phyloP scores from a whole-genome alignment of 2,888 invertebrate species.

The Axea sp. region DNA sequence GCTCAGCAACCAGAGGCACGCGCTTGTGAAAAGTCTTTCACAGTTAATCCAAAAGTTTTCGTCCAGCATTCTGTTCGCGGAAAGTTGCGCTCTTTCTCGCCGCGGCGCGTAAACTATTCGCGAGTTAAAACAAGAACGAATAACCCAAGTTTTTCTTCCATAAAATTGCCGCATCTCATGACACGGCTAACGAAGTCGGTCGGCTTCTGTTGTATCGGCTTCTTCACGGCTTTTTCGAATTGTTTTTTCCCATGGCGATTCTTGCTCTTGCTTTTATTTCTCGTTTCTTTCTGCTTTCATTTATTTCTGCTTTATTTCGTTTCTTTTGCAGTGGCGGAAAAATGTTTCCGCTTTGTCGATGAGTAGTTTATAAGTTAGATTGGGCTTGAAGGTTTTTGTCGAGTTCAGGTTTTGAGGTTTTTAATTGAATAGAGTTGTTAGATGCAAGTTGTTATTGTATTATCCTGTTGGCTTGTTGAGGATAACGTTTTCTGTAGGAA shows the following conservation, averaged over 20 bases:
- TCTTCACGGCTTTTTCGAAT: constrained; percentile 26
- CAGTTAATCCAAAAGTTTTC: constrained; percentile 60
- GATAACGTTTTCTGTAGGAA: neutral
- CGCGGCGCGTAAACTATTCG: constrained; percentile 64
- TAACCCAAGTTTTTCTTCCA: constrained; percentile 64
- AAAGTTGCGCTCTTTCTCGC: constrained; percentile 49
- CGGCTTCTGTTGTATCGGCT: constrained; percentile 24
- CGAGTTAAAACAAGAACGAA: constrained; percentile 64
- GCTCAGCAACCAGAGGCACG: constrained; percentile 12
- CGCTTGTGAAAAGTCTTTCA: constrained; percentile 48
- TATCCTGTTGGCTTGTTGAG: constrained; percentile 3
- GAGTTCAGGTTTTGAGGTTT: constrained; percentile 20
- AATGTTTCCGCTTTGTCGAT: constrained; percentile 36
- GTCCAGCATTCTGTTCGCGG: constrained; percentile 46
- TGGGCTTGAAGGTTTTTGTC: constrained; percentile 17
- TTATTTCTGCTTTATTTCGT: neutral
- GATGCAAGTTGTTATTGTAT: constrained; percentile 36
- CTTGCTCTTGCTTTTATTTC: constrained; percentile 1
- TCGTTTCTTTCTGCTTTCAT: neutral
- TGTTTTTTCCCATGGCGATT: constrained; percentile 22
- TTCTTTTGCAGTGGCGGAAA: constrained; percentile 10
- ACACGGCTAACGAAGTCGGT: constrained; percentile 42
- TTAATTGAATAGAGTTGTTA: constrained; percentile 23
- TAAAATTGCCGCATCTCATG: constrained; percentile 66
- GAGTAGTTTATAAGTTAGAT: constrained; percentile 41